These are phyloP conservation scores for Morelia viridis DNA, from an alignment of 2,797 vertebrate species.

Conservation along the genomic window DNA sequence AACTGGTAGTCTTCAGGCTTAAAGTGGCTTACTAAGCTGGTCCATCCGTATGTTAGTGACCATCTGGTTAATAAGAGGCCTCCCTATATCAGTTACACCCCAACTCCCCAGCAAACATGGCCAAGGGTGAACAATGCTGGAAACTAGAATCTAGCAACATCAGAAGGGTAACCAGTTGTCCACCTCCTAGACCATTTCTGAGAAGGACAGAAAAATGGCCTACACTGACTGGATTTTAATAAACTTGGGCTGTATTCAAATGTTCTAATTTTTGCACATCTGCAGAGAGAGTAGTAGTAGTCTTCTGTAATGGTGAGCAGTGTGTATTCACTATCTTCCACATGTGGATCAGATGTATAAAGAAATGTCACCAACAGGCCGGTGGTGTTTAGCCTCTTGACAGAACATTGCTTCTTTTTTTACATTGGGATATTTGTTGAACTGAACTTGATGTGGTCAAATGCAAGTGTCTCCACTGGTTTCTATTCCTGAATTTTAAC, in stretches of 20 bases:
- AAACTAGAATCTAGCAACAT: neutral
- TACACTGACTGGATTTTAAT: neutral
- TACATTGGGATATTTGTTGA: neutral
- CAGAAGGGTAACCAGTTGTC: neutral
- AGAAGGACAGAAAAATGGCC: neutral
- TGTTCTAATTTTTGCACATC: neutral
- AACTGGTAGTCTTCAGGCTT: neutral
- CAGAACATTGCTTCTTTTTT: too few relatives aligned
- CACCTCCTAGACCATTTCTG: neutral
- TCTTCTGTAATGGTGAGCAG: neutral
- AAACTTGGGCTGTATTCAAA: neutral
- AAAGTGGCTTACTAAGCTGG: neutral
- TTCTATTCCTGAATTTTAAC: neutral
- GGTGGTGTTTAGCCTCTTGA: neutral
- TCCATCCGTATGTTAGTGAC: neutral
- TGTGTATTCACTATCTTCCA: neutral
- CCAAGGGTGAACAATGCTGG: neutral
- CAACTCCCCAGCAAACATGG: neutral
- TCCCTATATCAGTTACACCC: neutral
- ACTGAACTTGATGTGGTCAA: neutral
- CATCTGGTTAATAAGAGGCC: neutral
- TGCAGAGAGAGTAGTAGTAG: neutral
- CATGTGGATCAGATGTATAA: neutral
- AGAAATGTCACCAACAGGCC: neutral
- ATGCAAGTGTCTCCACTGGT: accelerated